Conservation (phyloP, 2,888 invertebrate genomes). For the Limnephilus rhombicus region DNA sequence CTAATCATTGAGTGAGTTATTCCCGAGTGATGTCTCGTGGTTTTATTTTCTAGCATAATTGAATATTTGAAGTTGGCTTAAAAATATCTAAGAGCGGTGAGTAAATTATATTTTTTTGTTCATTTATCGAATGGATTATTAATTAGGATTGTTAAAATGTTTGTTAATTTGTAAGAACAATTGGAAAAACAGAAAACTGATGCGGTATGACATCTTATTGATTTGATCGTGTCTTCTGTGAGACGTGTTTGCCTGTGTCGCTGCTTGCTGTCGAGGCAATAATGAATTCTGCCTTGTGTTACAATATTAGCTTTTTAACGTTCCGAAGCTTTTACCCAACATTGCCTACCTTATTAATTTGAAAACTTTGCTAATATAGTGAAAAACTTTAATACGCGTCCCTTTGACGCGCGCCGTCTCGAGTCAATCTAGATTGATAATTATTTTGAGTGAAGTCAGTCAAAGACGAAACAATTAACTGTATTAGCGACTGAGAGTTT, state of each 20-base stretch:
- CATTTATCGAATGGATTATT: too few relatives aligned
- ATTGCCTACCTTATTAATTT: conserved; percentile 42
- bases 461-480: conserved; percentile 62
- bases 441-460: conserved; percentile 60
- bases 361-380: conserved; percentile 56
- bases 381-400: conserved; percentile 53
- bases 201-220: background rate
- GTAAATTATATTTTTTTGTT: too few relatives aligned
- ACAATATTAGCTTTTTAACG: conserved; percentile 32
- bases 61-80: too few relatives aligned
- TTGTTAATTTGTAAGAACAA: too few relatives aligned
- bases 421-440: conserved; percentile 57
- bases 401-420: conserved; percentile 55
- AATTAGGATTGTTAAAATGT: too few relatives aligned
- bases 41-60: too few relatives aligned
- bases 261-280: background rate
- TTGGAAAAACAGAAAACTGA: too few relatives aligned
- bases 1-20: too few relatives aligned
- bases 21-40: too few relatives aligned
- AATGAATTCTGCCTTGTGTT: background rate
- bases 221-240: background rate
- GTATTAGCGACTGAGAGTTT: conserved; percentile 61
- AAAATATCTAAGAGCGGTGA: too few relatives aligned
- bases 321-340: conserved; percentile 37
- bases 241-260: background rate